A percentile compares a stretch with the other conserved stretches of the same genome.
These are phyloP conservation scores for Euphonia xanthogaster DNA, from an alignment of 2,797 vertebrate genomes.

Conservation along the genomic window DNA sequence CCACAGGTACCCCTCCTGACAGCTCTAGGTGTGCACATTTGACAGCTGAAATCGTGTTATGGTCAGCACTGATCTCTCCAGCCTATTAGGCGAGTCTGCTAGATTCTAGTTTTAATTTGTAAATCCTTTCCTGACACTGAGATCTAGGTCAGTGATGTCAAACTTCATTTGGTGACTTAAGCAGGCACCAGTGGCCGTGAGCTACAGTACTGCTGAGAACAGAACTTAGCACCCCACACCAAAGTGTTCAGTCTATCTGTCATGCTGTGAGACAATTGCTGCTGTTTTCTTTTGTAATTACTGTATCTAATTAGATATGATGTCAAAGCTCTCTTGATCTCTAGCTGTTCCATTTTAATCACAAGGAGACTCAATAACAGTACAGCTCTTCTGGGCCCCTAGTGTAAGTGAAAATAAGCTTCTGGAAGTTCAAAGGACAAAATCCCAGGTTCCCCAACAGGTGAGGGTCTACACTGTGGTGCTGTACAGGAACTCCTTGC, in stretches of 20 bases:
- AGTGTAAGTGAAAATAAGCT: not conserved
- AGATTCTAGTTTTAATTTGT: not conserved
- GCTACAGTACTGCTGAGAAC: not conserved
- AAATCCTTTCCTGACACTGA: not conserved
- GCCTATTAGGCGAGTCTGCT: not conserved
- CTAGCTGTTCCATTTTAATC: not conserved
- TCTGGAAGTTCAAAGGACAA: not conserved
- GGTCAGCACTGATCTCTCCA: not conserved
- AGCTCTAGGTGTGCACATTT: not conserved
- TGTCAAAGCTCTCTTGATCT: not conserved
- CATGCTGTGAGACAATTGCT: not conserved
- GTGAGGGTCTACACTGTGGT: not conserved
- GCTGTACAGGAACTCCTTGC: not conserved
- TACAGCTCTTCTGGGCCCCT: not conserved
- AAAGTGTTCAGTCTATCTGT: not conserved
- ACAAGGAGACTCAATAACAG: not conserved
- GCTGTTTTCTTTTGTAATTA: not conserved
- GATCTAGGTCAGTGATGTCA: not conserved
- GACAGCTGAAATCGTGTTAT: not conserved
- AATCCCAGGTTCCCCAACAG: not conserved
- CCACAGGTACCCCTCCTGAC: not conserved
- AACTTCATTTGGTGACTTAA: not conserved
- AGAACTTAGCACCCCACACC: not conserved
- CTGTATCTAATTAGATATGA: not conserved
- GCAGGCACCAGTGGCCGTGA: not conserved